Conservation (phyloP, 2,888 invertebrate genomes). For the Leptinotarsa tumamoca region DNA sequence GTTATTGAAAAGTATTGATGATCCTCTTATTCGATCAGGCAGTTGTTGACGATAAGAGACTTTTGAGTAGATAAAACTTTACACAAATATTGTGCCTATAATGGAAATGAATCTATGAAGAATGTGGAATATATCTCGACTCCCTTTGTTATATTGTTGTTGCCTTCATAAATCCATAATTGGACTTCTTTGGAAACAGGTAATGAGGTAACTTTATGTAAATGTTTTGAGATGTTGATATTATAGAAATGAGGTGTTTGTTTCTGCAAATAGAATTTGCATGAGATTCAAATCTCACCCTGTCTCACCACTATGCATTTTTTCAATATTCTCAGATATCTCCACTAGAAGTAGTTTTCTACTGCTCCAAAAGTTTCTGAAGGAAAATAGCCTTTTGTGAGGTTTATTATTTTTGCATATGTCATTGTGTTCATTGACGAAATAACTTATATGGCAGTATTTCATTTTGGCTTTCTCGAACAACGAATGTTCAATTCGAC, state of each 20-base stretch:
- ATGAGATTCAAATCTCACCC: neutral
- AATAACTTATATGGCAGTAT: neutral
- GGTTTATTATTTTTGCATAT: neutral
- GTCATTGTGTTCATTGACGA: neutral
- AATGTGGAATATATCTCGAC: neutral
- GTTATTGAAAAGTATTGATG: constrained; percentile 2
- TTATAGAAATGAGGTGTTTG: neutral
- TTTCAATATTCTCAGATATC: neutral
- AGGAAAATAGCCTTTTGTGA: neutral
- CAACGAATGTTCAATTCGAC: neutral
- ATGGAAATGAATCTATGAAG: neutral
- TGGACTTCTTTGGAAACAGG: neutral
- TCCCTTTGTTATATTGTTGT: neutral
- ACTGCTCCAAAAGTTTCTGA: neutral
- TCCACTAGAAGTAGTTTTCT: neutral
- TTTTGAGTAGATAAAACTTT: constrained; percentile 3
- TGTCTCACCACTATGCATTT: neutral
- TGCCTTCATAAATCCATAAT: neutral
- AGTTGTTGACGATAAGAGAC: neutral
- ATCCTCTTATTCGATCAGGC: neutral
- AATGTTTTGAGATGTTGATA: neutral
- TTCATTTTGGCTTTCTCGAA: neutral
- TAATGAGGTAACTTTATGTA: neutral
- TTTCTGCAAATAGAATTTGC: neutral
- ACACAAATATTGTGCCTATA: constrained; percentile 17